These are phyloP conservation scores for Morone saxatilis DNA, from an alignment of 2,113 vertebrate species.

Conservation along the genomic window DNA sequence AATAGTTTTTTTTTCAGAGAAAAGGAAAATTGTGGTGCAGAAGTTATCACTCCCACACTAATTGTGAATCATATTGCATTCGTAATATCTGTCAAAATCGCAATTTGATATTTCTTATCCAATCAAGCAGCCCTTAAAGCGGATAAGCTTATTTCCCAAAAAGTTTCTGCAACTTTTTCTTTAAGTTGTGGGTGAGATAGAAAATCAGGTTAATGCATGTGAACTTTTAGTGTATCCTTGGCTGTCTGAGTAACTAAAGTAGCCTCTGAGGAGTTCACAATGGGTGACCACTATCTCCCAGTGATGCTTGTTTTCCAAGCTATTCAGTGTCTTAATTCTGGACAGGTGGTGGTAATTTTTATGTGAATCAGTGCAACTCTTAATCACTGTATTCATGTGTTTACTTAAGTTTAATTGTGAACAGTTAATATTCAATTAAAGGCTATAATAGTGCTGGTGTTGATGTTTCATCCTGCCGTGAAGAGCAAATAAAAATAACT, in stretches of 20 bases:
- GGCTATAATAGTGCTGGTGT: neutral
- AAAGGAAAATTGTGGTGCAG: too few species aligned
- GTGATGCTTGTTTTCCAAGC: neutral
- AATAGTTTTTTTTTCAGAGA: too few species aligned
- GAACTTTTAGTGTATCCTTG: neutral
- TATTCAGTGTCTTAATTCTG: neutral
- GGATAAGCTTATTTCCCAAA: neutral
- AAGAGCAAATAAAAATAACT: slow-evolving; percentile 1
- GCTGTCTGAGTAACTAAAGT: neutral
- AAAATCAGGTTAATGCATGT: neutral
- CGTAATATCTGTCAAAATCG: too few species aligned
- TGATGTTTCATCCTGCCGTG: neutral
- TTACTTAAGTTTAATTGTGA: neutral
- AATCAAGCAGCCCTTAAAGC: too few species aligned
- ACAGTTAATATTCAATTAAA: slow-evolving; percentile 10
- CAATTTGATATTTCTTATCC: too few species aligned
- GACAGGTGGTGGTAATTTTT: neutral
- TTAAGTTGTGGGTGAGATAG: neutral
- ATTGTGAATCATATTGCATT: too few species aligned
- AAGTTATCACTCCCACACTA: too few species aligned
- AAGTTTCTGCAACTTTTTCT: neutral
- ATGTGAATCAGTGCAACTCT: neutral
- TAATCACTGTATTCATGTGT: neutral
- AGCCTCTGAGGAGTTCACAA: neutral
- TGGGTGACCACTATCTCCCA: neutral